Percentiles rank a stretch among this genome's conserved stretches.
These are phyloP conservation scores for Rhopalosiphum nymphaeae DNA, from an alignment of 2,888 invertebrate genomes.

Conservation along the genomic window DNA sequence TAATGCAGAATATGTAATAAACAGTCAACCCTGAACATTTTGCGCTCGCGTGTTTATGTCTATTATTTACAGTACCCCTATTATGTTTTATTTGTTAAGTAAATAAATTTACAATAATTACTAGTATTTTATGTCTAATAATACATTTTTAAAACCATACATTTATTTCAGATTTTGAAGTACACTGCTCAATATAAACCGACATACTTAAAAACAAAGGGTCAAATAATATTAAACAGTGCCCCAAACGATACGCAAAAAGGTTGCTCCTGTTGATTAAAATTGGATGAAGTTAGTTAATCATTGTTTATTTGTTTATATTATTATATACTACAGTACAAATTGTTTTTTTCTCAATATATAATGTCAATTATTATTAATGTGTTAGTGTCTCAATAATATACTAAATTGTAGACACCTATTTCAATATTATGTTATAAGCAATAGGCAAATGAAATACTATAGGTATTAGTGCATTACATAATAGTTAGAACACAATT, in stretches of 20 bases:
- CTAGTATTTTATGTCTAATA: not conserved
- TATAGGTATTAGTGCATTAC: not conserved
- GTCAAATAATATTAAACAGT: slow-evolving; percentile 95
- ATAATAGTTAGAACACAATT: not conserved
- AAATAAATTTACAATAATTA: not conserved
- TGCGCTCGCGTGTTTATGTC: not conserved
- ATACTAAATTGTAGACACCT: not conserved
- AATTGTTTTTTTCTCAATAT: not conserved
- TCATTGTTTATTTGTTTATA: not conserved
- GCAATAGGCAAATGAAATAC: not conserved
- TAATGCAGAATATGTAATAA: not conserved
- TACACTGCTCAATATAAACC: slow-evolving; percentile 57
- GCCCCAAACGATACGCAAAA: slow-evolving; percentile 75
- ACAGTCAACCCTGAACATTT: not conserved
- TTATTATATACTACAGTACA: slow-evolving; percentile 30
- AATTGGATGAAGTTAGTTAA: slow-evolving; percentile 50
- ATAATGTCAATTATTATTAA: not conserved
- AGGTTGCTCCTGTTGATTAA: slow-evolving; percentile 68
- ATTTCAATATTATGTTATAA: not conserved
- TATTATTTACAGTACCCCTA: not conserved
- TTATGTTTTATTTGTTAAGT: not conserved
- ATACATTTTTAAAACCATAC: not conserved
- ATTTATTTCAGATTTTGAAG: slow-evolving; percentile 57
- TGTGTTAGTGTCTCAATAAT: not conserved
- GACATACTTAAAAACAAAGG: slow-evolving; percentile 69